Conservation (phyloP, 2,113 vertebrate species). For the Synodontis membranacea region DNA sequence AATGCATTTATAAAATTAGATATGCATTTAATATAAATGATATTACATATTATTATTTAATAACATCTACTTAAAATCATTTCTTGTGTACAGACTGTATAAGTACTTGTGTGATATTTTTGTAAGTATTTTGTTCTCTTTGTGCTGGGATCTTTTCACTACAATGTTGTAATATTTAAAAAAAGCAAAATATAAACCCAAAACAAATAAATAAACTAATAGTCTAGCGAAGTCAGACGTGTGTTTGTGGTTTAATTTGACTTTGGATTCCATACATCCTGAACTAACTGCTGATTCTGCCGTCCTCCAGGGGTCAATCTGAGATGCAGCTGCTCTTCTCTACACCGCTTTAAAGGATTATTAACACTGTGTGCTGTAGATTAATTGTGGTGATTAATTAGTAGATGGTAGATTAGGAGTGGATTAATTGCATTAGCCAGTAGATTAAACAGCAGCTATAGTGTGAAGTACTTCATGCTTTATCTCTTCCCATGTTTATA, state of each 20-base stretch:
- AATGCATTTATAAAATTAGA: too few species aligned
- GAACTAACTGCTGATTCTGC: background rate
- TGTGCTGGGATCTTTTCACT: background rate
- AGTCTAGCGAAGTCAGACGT: background rate
- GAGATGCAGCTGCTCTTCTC: background rate
- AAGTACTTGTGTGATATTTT: background rate
- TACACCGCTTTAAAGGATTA: background rate
- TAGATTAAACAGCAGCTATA: background rate
- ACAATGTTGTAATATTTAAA: background rate
- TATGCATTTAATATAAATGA: background rate
- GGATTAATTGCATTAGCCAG: background rate
- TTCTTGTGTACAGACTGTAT: background rate
- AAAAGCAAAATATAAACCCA: too few species aligned
- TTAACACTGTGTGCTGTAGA: background rate
- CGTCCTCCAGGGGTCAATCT: background rate
- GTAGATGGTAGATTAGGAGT: background rate
- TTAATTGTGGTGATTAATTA: background rate
- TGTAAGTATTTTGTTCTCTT: background rate
- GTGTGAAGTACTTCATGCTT: background rate
- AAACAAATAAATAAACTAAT: background rate
- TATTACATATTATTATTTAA: background rate
- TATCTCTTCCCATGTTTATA: background rate
- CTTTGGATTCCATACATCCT: background rate
- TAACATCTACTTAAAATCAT: background rate
- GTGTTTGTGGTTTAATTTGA: background rate